Conservation (phyloP, 2,113 vertebrate species). For the Elephas maximus region DNA sequence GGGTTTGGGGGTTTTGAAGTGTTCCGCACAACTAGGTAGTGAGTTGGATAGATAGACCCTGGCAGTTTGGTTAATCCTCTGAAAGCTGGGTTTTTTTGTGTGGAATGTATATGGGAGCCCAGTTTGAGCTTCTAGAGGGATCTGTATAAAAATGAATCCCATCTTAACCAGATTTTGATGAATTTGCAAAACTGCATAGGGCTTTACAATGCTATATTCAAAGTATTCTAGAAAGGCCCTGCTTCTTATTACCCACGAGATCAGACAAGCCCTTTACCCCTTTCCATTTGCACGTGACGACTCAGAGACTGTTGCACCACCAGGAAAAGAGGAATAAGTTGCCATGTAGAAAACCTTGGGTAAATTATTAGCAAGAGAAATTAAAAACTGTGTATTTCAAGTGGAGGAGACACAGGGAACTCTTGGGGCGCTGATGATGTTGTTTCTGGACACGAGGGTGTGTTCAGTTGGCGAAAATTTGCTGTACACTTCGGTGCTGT, state of each 20-base stretch:
- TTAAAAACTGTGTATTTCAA: neutral
- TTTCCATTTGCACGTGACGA: neutral
- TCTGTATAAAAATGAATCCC: neutral
- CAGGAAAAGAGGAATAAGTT: neutral
- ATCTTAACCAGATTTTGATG: neutral
- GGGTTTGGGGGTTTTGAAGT: neutral
- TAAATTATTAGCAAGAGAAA: slow-evolving; percentile 56
- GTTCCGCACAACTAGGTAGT: neutral
- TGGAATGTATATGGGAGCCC: neutral
- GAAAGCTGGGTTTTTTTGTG: neutral
- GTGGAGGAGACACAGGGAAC: neutral
- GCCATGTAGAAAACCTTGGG: neutral
- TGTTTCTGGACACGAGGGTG: neutral
- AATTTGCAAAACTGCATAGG: neutral
- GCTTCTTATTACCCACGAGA: neutral
- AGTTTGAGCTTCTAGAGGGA: neutral
- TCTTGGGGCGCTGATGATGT: neutral
- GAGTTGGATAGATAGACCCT: neutral
- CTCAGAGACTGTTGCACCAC: neutral
- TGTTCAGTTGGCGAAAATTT: slow-evolving; percentile 41
- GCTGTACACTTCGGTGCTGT: neutral
- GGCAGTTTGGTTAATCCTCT: neutral
- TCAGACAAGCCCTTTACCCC: neutral
- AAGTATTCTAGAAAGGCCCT: slow-evolving; percentile 6
- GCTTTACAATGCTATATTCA: neutral